Evolutionary conservation across 2,888 invertebrate species (phyloP), one percentile per base, ranked within the genome.

Genomic region (Eurytoma adleriae): DNA sequence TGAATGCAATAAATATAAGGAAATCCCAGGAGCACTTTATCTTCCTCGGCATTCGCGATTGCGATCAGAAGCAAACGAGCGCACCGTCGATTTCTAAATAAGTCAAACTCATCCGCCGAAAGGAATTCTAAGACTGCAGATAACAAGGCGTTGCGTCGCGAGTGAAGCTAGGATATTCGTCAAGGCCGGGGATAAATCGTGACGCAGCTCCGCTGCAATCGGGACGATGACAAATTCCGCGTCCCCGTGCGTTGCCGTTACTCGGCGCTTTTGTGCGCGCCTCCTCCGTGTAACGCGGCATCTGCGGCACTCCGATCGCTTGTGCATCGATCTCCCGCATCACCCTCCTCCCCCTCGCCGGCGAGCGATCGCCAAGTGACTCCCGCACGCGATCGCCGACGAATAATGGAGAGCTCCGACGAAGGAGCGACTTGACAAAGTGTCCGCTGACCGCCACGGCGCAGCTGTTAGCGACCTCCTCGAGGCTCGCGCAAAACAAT

Each of bases 391-490:
- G 40, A 40, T 40, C 40, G 50, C 54, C 18, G 40, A 64, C 24
- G 67, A 67, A 67, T 66, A 64, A 64, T 57, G 40, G 48, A 50
- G 62, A 52, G 20, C 50, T 5, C 14, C 16, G 30, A 27, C 16
- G 50, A 18, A 56, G 52, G 52, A 62, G 62, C 16, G 27, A 12
- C 30, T 64, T 70, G 77, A 77, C 70, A 77, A 77, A 77, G 70
- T 77, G 48, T 64, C 64, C 24, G 40, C 27, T 77, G 70, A 77
- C 77, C 77, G 77, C 64, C 70, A 48, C 13, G 13, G 13, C 27
- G n/a, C 24, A 50, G 66, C 66, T 67, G 67, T 61, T 69, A 61
- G 61, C 69, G 24, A 2, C 20, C 14, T 13, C 48, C 27, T 40
- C 24, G 7, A 27, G 3, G 48, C 48, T 1, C 48, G 73, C 27